Evolutionary conservation across 2,797 vertebrate species (phyloP).

Genomic region (Chiloscyllium punctatum): DNA sequence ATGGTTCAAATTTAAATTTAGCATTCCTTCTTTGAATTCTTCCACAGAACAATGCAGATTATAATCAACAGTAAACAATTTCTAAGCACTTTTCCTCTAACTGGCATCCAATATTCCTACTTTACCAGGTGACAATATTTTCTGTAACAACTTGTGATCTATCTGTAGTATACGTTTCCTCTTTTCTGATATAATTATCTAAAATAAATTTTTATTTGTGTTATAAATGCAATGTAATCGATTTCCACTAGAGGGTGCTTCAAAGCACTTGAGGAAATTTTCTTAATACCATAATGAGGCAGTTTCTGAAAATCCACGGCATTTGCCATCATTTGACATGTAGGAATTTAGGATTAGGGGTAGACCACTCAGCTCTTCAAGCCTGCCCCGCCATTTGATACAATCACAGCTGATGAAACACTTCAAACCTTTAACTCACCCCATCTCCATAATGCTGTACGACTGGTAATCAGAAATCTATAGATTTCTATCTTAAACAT

Average conservation of each 20-base stretch:
- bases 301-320: not conserved
- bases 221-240: not conserved
- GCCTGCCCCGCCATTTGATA: too few species aligned
- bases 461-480: too few species aligned
- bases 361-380: too few species aligned
- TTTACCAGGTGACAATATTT: not conserved
- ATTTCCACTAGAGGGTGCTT: conserved; percentile 22
- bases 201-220: not conserved
- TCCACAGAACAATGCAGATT: not conserved
- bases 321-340: too few species aligned
- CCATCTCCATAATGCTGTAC: too few species aligned
- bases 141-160: not conserved
- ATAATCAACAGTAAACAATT: not conserved
- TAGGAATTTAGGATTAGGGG: too few species aligned
- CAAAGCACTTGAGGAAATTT: not conserved
- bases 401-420: too few species aligned
- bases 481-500: too few species aligned
- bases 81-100: not conserved
- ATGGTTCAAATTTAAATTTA: not conserved
- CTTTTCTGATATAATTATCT: not conserved
- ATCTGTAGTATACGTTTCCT: not conserved
- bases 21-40: not conserved
- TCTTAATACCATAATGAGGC: not conserved
- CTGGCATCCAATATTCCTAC: not conserved
- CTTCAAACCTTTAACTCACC: too few species aligned